Evolutionary conservation across 2,888 invertebrate species (phyloP), one percentile per base, ranked within the genome.

Genomic region (Yponomeuta evonymella): DNA sequence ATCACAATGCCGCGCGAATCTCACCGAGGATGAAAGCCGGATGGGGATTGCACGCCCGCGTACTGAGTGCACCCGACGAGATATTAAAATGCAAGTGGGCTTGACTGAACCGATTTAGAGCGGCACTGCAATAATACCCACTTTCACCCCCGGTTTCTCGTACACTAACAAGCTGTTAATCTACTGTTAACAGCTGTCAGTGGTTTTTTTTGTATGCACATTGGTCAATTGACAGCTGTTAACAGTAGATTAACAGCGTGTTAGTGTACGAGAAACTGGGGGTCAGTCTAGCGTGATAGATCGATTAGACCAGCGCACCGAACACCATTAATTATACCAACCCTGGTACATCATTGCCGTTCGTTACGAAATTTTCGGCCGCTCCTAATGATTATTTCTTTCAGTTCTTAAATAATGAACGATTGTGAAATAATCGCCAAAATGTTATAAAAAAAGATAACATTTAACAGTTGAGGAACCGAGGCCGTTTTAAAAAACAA

Each of bases 1-100:
- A 83, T 83, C 79, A 83, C 83, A 84, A 83, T 84, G 81, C 70
- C 79, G 77, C 79, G 81, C 79, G 79, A 80, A 82, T 83, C 79
- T 80, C 78, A 78, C 78, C 76, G 75, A 76, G 78, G 78, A 78
- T 79, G 72, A 79, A 81, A 81, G 78, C 80, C 80, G 79, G 79
- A 80, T 76, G 75, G 76, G 78, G 78, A 76, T 78, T 77, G 80
- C 78, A 79, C 77, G 76, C 79, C 75, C 77, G 77, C 75, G 80
- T 23, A 12, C 51, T 10, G 68, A 51, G 48, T 83, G 82, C 82
- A 79, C 76, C 81, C 82, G 81, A 79, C 80, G 51, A 58, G 81
- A 82, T 84, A 84, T 84, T 85, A 83, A 83, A 85, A 84, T 82
- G 80, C 79, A 75, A 75, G 75, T 77, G 78, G 75, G 76, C 76